Evolutionary conservation across 1,140 invertebrate species (phyloP).

Genomic region (Plutomurus gul): DNA sequence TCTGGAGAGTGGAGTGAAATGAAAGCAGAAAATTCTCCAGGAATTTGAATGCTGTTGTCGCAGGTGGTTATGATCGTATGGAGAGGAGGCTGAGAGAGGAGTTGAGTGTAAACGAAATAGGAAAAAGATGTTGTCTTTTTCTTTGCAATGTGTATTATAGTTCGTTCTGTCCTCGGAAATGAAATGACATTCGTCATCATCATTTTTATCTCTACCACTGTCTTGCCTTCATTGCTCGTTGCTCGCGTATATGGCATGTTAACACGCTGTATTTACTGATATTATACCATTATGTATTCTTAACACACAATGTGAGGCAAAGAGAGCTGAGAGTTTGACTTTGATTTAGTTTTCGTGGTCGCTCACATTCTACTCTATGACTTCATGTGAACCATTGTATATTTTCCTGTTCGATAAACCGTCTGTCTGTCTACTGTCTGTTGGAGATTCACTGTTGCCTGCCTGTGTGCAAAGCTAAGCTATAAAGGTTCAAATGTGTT

Average conservation of each 20-base stretch:
- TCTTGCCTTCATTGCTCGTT: not conserved
- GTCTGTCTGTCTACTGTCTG: too few relatives aligned
- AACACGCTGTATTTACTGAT: not conserved
- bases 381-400: not conserved
- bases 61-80: not conserved
- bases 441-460: too few relatives aligned
- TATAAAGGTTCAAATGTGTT: too few relatives aligned
- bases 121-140: not conserved
- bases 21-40: too few relatives aligned
- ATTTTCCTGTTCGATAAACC: not conserved
- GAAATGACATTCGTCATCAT: conserved; percentile 15
- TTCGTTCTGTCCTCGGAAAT: conserved; percentile 1
- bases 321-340: not conserved
- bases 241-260: not conserved
- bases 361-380: too few relatives aligned
- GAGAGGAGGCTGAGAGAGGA: not conserved
- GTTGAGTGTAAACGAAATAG: not conserved
- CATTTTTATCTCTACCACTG: not conserved
- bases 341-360: not conserved
- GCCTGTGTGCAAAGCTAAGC: too few relatives aligned
- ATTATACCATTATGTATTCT: not conserved
- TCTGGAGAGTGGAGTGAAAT: too few relatives aligned
- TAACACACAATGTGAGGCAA: not conserved
- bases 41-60: not conserved
- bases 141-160: not conserved